Base-by-base conservation (phyloP, 2,797 vertebrate species). In the Lateolabrax maculatus region DNA sequence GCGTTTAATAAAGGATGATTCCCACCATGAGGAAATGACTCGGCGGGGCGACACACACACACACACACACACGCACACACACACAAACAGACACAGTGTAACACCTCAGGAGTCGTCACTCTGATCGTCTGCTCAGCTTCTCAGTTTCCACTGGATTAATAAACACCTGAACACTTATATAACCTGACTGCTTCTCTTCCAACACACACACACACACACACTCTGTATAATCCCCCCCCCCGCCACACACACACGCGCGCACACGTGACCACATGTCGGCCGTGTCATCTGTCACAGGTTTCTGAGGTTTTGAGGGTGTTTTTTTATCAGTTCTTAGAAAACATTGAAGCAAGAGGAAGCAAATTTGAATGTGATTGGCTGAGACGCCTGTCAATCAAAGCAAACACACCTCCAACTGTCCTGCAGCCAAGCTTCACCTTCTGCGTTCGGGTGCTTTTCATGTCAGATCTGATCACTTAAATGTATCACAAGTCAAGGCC, bases 1-100 rank as follows among this genome's bases (percentile, higher is more conserved):
- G 69, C 61, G 48, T 90, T 88, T 93, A 94, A 90, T 91, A 89
- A 94, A 89, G 84, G 83, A 62, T 80, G 80, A 87, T 85, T 90
- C 84, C 80, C 71, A 84, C 82, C 84, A 41, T 70, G 65, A 77
- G 75, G 85, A 87, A 84, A 84, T 77, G 64, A 84, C 44, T 77
- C 34, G 13, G 0, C 60, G 18, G 56, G 25, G 58, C 46, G 1
- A 52, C 48, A 62, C 70, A 62, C 57, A 52, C 70, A 29, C 56
- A 71, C 70, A 31, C 37, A 13, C 49, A 29, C 48, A 43, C 37
- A 16, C 25, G 49, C 29, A 53, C 53, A 39, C 43, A 60, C 61
- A 60, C 65, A 64, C 52, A 72, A 34, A 71, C 68, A 57, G 57
- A 39, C 49, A 73, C 9, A 57, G 11, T 56, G 49, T 23, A 77